These are phyloP conservation scores for Zaprionus vittiger DNA, from an alignment of 1,140 invertebrate species.

Conservation along the genomic window DNA sequence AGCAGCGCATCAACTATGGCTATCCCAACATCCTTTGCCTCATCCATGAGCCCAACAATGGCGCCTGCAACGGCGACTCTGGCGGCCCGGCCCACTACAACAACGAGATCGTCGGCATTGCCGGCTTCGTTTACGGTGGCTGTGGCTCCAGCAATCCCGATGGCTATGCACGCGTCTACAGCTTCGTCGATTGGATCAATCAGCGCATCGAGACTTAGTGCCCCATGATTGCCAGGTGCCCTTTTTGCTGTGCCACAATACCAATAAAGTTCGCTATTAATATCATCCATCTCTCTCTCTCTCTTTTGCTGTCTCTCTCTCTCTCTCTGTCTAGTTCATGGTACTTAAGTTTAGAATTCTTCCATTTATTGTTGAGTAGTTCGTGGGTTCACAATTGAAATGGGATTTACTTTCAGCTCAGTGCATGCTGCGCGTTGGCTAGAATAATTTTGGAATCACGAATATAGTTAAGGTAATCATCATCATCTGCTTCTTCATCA, in stretches of 20 bases:
- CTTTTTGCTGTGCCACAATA: not conserved
- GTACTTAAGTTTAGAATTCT: not conserved
- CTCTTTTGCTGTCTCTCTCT: not conserved
- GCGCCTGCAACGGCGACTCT: conserved; percentile 71
- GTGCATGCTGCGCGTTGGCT: conserved; percentile 1
- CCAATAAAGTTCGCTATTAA: not conserved
- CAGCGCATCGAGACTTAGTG: conserved; percentile 33
- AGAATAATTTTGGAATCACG: conserved; percentile 23
- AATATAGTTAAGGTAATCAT: conserved; percentile 26
- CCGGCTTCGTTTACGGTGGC: conserved; percentile 60
- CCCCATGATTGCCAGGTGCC: too few species aligned
- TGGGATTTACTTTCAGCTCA: conserved; percentile 1
- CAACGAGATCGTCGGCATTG: conserved; percentile 68
- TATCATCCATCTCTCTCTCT: not conserved
- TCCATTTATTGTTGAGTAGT: not conserved
- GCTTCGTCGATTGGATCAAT: conserved; percentile 84
- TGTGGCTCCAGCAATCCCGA: conserved; percentile 84
- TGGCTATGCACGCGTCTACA: conserved; percentile 85
- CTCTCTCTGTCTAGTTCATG: not conserved
- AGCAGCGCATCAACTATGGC: conserved; percentile 31
- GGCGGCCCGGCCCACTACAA: conserved; percentile 73
- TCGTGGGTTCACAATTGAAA: conserved; percentile 4
- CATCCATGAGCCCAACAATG: conserved; percentile 56
- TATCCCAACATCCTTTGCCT: conserved; percentile 58
- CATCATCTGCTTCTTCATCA: not conserved